These are phyloP conservation scores for Miltochrista miniata DNA, from an alignment of 2,888 invertebrate species.

Conservation along the genomic window DNA sequence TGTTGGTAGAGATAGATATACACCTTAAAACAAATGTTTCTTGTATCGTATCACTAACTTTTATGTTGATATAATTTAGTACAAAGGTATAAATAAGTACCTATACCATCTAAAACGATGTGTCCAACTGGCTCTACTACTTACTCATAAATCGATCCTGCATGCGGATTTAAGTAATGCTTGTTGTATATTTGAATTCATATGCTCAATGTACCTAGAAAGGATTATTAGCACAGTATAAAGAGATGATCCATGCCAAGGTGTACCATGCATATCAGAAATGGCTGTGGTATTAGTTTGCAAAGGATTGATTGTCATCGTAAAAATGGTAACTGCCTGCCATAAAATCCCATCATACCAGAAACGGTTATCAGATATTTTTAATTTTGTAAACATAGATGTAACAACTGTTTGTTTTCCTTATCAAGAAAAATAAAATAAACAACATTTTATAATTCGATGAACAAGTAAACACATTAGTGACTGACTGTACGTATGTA, in stretches of 20 bases:
- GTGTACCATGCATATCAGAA: too few species aligned
- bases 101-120: too few species aligned
- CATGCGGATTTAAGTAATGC: not conserved
- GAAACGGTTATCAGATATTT: too few species aligned
- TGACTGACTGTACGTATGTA: not conserved
- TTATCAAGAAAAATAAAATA: too few species aligned
- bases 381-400: too few species aligned
- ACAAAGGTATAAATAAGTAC: too few species aligned
- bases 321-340: not conserved
- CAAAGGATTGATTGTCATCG: not conserved
- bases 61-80: not conserved
- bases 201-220: not conserved
- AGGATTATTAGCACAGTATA: not conserved
- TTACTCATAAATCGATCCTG: constrained; percentile 16
- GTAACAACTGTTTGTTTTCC: too few species aligned
- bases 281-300: too few species aligned
- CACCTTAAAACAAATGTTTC: constrained; percentile 40
- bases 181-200: not conserved
- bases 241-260: too few species aligned
- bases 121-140: constrained; percentile 9
- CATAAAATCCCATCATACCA: too few species aligned
- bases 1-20: constrained; percentile 28
- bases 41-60: constrained; percentile 10
- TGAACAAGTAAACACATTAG: not conserved
- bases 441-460: not conserved